These are phyloP conservation scores for Arvicanthis niloticus DNA, from an alignment of 2,113 vertebrate species.

Conservation along the genomic window DNA sequence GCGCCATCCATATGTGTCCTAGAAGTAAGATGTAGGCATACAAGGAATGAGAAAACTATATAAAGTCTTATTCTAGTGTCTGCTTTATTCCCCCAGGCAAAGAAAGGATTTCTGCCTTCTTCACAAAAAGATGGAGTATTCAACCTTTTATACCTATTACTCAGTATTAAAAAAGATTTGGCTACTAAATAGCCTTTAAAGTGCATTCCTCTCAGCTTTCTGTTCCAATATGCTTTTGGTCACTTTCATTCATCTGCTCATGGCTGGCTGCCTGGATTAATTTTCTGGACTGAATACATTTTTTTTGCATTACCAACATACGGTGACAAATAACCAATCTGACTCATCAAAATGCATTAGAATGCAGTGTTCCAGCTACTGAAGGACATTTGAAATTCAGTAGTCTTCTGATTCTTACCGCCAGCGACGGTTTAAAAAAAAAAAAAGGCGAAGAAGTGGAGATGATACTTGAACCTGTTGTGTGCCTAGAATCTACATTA, in stretches of 20 bases:
- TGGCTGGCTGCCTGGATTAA: slow-evolving; percentile 85
- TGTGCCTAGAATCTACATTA: slow-evolving; percentile 68
- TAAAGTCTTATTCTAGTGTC: slow-evolving; percentile 21
- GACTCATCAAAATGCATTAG: slow-evolving; percentile 86
- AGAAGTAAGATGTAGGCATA: slow-evolving; percentile 39
- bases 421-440: slow-evolving; percentile 79
- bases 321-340: slow-evolving; percentile 89
- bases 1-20: slow-evolving; percentile 44
- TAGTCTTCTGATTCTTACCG: slow-evolving; percentile 75
- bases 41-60: slow-evolving; percentile 69
- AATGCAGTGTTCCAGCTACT: slow-evolving; percentile 85
- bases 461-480: slow-evolving; percentile 22
- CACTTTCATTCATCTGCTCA: slow-evolving; percentile 86
- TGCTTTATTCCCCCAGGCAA: background rate
- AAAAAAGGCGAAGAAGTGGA: slow-evolving; percentile 75
- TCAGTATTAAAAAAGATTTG: slow-evolving; percentile 73
- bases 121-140: slow-evolving; percentile 59
- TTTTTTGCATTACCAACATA: slow-evolving; percentile 86
- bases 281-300: slow-evolving; percentile 85
- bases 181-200: slow-evolving; percentile 72
- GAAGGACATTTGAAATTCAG: slow-evolving; percentile 86
- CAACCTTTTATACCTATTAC: slow-evolving; percentile 67
- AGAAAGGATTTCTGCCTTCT: slow-evolving; percentile 61
- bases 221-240: slow-evolving; percentile 82
- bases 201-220: slow-evolving; percentile 72